Percentiles rank a stretch among this genome's conserved stretches.
These are phyloP conservation scores for Bacillus rossius DNA, from an alignment of 1,140 invertebrate genomes.

Conservation along the genomic window DNA sequence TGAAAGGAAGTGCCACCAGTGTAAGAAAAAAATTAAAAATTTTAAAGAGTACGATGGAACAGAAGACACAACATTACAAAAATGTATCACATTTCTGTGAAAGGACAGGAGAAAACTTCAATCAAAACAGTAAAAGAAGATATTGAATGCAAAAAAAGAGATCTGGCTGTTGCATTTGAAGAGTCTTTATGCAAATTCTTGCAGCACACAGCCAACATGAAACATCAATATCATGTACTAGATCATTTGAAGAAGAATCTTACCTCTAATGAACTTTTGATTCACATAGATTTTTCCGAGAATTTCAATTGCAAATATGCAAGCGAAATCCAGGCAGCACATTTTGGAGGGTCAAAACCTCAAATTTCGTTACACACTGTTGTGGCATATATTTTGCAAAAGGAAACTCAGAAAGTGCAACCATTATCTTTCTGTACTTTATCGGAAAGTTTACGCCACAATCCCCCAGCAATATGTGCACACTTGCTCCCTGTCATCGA, in stretches of 20 bases:
- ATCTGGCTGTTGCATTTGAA: conserved; percentile 16
- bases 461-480: conserved; percentile 35
- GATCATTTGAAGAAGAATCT: conserved; percentile 30
- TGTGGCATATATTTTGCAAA: conserved; percentile 25
- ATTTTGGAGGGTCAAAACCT: conserved; percentile 32
- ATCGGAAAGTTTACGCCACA: conserved; percentile 33
- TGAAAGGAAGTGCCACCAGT: too few relatives aligned
- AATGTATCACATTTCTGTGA: too few relatives aligned
- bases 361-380: conserved; percentile 37
- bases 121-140: too few relatives aligned
- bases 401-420: conserved; percentile 18
- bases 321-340: conserved; percentile 33
- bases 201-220: conserved; percentile 29
- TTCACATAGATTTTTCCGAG: conserved; percentile 37
- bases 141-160: conserved; percentile 16
- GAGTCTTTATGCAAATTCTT: conserved; percentile 11
- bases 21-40: too few relatives aligned
- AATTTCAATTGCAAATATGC: conserved; percentile 35
- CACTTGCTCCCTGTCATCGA: conserved; percentile 32
- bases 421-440: conserved; percentile 34
- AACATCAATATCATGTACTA: conserved; percentile 27
- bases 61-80: too few relatives aligned
- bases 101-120: too few relatives aligned
- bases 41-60: too few relatives aligned
- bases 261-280: conserved; percentile 26